These are phyloP conservation scores for Enteromius trimaculatus DNA, from an alignment of 2,797 vertebrate genomes.

Conservation along the genomic window DNA sequence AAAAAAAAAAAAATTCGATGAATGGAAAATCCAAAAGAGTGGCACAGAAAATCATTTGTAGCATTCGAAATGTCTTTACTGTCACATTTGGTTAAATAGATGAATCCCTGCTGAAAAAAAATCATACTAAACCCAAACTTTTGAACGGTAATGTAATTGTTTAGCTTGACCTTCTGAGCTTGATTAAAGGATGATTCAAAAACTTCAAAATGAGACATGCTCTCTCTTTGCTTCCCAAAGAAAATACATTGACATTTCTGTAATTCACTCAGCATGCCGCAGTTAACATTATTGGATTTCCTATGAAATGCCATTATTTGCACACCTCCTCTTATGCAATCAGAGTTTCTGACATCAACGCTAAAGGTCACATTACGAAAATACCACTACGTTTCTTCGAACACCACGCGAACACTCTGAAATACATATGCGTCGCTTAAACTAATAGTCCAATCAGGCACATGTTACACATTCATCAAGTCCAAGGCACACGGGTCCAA, in stretches of 20 bases:
- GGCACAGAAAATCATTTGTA: background rate
- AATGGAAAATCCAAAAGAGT: background rate
- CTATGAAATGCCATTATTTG: conserved; percentile 52
- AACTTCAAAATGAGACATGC: background rate
- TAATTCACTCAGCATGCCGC: conserved; percentile 50
- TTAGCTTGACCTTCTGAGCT: background rate
- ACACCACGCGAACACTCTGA: conserved; percentile 60
- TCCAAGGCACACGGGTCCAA: conserved; percentile 61
- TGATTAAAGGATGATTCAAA: background rate
- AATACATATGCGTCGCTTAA: conserved; percentile 58
- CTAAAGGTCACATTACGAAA: conserved; percentile 56
- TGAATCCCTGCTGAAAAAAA: background rate
- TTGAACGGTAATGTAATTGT: background rate
- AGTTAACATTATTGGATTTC: conserved; percentile 50
- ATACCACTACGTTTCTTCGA: conserved; percentile 56
- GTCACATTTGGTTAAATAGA: background rate
- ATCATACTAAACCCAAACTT: background rate
- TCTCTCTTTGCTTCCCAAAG: conserved; percentile 20
- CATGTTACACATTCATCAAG: conserved; percentile 49
- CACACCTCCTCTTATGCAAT: conserved; percentile 50
- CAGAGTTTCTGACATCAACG: conserved; percentile 48
- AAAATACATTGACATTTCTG: conserved; percentile 32
- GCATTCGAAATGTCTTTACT: background rate
- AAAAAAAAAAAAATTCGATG: too few relatives aligned
- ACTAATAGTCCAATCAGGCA: conserved; percentile 50